Evolutionary conservation across 2,797 vertebrate genomes (phyloP).

Genomic region (Morus bassanus): DNA sequence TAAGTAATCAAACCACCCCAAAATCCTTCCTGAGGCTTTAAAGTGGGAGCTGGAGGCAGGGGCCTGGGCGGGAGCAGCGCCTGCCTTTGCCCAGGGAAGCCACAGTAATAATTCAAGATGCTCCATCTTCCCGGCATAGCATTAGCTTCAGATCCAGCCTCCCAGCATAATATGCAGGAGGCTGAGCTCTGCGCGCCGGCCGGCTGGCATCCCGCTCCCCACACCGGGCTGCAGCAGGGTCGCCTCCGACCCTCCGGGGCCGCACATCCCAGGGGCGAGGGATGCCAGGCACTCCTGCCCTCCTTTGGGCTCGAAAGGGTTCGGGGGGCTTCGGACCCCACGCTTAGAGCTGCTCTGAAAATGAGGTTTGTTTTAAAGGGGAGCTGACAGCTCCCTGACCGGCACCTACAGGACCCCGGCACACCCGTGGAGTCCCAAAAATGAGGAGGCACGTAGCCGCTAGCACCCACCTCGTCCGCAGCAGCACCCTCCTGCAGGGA

Average conservation of each 20-base stretch:
- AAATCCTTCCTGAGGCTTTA: not conserved
- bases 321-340: not conserved
- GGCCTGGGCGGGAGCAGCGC: not conserved
- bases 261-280: not conserved
- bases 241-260: not conserved
- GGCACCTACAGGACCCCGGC: accelerated
- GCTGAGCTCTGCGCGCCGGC: not conserved
- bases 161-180: not conserved
- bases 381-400: not conserved
- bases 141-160: not conserved
- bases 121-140: not conserved
- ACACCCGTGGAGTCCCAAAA: not conserved
- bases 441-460: accelerated
- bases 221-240: not conserved
- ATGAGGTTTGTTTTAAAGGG: too few relatives aligned
- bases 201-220: not conserved
- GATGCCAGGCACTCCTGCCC: not conserved
- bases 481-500: not conserved
- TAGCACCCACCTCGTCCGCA: not conserved
- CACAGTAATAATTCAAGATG: not conserved
- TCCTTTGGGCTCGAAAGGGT: not conserved
- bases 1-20: not conserved
- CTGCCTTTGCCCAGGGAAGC: not conserved
- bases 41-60: not conserved
- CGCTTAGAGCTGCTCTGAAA: not conserved